Base-by-base conservation (phyloP, 2,797 vertebrate species). In the Setipinna tenuifilis region DNA sequence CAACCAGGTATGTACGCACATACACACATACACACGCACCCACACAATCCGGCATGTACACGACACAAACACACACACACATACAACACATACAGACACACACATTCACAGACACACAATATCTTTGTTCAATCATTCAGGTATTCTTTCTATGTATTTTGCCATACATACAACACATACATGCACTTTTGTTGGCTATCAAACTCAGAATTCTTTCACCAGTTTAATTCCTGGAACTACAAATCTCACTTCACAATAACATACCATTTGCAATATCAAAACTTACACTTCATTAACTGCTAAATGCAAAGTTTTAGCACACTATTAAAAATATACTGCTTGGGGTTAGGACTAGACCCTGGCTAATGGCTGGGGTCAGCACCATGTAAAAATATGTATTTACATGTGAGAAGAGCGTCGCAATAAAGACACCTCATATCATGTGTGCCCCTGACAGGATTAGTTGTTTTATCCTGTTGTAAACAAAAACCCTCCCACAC, bases 401-500 rank as follows among this genome's bases (percentile, higher is more conserved):
- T 78, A 21, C 71, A 75, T 35, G 68, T 35, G 68, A 75, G 68
- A 19, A 75, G 68, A 17, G 28, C 68, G 44, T 78, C 9, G 71
- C 35, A 21, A 44, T 78, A 78, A 71, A 78, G 31, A 25, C 71
- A 44, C 35, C 35, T 21, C 19, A 78, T 78, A 44, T 78, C 71
- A 21, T 17, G 19, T 78, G 71, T 78, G 71, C 12, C 35, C 71
- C 71, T 78, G 71, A 78, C 71, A 44, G 35, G 35, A 78, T 78
- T 78, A 31, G 71, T 41, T 78, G 71, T 78, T 78, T 78, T 78
- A 78, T 78, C 71, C 35, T 78, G 71, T 2, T 21, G 71, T 78
- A 78, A 78, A 78, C 31, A 41, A 44, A 54, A 54, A 48, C 46
- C 46, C 46, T 48, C 46, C 50, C 7, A 5, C 35, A 31, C 41